Evolutionary conservation across 2,888 invertebrate species (phyloP).

Genomic region (Catocala fraxini): DNA sequence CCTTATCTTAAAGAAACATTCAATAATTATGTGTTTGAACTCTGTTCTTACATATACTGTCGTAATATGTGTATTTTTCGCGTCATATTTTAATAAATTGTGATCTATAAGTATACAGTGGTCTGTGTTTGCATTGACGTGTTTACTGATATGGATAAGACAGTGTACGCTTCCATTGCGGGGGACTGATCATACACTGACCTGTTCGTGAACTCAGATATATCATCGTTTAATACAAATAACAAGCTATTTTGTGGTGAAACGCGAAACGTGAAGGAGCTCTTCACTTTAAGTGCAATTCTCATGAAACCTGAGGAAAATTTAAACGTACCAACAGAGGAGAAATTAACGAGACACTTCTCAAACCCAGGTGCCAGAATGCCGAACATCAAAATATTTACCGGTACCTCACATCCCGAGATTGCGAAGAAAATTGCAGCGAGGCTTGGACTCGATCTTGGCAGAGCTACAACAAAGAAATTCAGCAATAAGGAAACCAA

Average conservation of each 20-base stretch:
- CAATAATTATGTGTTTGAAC: constrained; percentile 31
- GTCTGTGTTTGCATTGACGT: constrained; percentile 43
- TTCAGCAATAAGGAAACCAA: constrained; percentile 99
- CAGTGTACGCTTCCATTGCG: constrained; percentile 63
- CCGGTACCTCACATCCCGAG: constrained; percentile 98
- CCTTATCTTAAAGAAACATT: constrained; percentile 49
- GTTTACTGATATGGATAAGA: constrained; percentile 57
- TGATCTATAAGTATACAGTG: constrained; percentile 39
- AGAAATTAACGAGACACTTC: constrained; percentile 41
- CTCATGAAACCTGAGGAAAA: constrained; percentile 73
- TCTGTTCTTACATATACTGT: constrained; percentile 28
- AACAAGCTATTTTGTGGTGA: constrained; percentile 64
- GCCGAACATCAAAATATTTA: constrained; percentile 99
- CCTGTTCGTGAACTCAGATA: constrained; percentile 79
- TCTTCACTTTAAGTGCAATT: constrained; percentile 53
- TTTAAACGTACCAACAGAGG: constrained; percentile 50
- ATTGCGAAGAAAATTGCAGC: constrained; percentile 98
- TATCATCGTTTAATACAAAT: constrained; percentile 66
- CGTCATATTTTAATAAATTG: constrained; percentile 26
- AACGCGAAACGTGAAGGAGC: constrained; percentile 58
- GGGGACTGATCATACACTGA: constrained; percentile 70
- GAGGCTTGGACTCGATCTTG: constrained; percentile 97
- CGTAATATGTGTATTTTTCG: constrained; percentile 34
- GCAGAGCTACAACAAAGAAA: constrained; percentile 99
- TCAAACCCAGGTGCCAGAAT: constrained; percentile 88